Evolutionary conservation across 2,888 invertebrate genomes (phyloP), one percentile per base, ranked within the genome.

Genomic region (Andrena praecox): DNA sequence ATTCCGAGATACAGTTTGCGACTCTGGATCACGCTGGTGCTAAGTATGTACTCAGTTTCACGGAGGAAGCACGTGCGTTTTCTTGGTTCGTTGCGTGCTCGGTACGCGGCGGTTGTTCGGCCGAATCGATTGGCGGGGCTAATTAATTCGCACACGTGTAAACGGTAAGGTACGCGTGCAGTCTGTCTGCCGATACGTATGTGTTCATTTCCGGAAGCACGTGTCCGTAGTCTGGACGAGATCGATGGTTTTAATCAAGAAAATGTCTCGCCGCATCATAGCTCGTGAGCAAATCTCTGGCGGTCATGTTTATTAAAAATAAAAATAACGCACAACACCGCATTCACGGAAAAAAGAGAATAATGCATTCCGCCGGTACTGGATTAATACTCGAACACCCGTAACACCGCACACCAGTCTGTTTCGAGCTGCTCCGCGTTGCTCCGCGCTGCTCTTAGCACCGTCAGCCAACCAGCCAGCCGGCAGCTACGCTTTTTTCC

Each of bases 211-310:
- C 64, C 48, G 59, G 59, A 33, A 59, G 48, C 31, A 64, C 77
- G 76, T 67, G 71, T 50, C 84, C 85, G 85, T 85, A 90, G 87
- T 90, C 88, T 85, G 84, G 80, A 82, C 82, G 89, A 88, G 89
- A 91, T 91, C 91, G 91, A 91, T 91, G 91, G 87, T 91, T 91
- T 91, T 91, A 91, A 91, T 91, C 91, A 91, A 84, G 90, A 89
- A 91, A 91, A 91, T 91, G 91, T 91, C 90, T 90, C 88, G 86
- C 86, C 85, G 86, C 86, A 84, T 89, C 87, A 86, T 84, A 85
- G 89, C 86, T 79, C 85, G 73, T 71, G 84, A 82, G 77, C 84
- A 85, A 87, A 87, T 84, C 87, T 89, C 86, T 77, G 78, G 87
- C 84, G 84, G 85, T 81, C 85, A 86, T 85, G 82, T 89, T 86